Conservation (phyloP, 2,797 vertebrate species). For the Sebastolobus altivelis region DNA sequence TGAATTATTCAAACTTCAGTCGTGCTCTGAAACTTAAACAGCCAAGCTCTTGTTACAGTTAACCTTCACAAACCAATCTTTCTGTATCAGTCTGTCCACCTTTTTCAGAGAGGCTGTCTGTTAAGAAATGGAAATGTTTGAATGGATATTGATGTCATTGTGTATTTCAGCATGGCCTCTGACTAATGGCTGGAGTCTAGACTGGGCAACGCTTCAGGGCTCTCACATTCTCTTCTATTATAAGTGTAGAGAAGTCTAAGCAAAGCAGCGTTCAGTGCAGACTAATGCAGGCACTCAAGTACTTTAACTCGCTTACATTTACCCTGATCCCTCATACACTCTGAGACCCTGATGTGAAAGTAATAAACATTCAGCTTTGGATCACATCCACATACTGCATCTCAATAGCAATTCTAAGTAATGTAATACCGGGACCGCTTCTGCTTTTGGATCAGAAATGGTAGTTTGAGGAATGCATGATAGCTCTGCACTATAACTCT, state of each 20-base stretch:
- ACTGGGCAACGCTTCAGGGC: background rate
- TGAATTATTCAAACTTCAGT: constrained; percentile 47
- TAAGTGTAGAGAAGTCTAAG: background rate
- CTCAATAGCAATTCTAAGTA: constrained; percentile 35
- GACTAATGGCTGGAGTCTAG: background rate
- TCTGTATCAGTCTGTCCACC: constrained; percentile 3
- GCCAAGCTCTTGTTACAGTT: constrained; percentile 31
- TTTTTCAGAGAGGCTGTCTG: background rate
- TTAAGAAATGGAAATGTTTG: background rate
- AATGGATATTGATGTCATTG: constrained; percentile 8
- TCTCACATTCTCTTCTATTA: constrained; percentile 9
- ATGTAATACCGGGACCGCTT: constrained; percentile 41
- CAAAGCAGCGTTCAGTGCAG: background rate
- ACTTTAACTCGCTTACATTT: constrained; percentile 20
- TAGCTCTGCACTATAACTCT: constrained; percentile 14
- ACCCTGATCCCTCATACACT: constrained; percentile 25
- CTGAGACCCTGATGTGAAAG: constrained; percentile 24
- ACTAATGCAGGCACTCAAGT: background rate
- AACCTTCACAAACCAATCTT: constrained; percentile 17
- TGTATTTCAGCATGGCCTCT: constrained; percentile 4
- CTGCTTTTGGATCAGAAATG: constrained; percentile 40
- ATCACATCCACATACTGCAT: background rate
- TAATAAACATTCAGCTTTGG: constrained; percentile 38
- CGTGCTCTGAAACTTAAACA: constrained; percentile 37
- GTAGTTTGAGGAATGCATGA: constrained; percentile 28